phyloP scores from a whole-genome alignment of 2,797 vertebrate species.

The Gastrophryne carolinensis region DNA sequence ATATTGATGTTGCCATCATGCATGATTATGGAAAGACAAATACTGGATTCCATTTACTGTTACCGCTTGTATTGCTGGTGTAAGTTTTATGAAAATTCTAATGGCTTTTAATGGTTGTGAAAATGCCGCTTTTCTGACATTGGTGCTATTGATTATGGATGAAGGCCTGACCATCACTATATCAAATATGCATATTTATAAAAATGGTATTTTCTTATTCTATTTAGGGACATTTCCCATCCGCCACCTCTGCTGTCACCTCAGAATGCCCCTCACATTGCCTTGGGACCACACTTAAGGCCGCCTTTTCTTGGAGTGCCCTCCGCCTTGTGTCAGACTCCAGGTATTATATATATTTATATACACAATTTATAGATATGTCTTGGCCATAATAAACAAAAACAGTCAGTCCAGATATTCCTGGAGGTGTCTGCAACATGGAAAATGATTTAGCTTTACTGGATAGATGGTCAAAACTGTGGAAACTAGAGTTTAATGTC shows the following conservation, averaged over 20 bases:
- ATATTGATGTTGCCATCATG: constrained; percentile 29
- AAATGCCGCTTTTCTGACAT: constrained; percentile 4
- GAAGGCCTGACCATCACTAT: not conserved
- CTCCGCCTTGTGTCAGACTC: constrained; percentile 89
- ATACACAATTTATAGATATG: no score
- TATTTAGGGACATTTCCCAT: constrained; percentile 79
- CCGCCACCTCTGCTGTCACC: constrained; percentile 89
- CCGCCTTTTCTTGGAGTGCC: constrained; percentile 92
- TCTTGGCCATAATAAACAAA: no score
- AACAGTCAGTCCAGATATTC: no score
- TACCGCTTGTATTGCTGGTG: not conserved
- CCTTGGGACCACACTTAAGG: constrained; percentile 89
- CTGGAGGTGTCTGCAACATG: no score
- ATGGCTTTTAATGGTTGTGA: constrained; percentile 28
- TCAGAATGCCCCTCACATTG: constrained; percentile 89
- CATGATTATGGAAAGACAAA: constrained; percentile 31
- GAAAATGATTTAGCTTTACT: no score
- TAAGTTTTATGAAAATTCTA: constrained; percentile 21
- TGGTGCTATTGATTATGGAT: constrained; percentile 1
- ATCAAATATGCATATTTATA: not conserved
- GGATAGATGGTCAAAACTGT: no score
- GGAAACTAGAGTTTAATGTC: no score
- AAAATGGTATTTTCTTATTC: not conserved
- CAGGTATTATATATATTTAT: no score
- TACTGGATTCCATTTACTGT: constrained; percentile 25